Base-by-base conservation (phyloP, 1,140 invertebrate species). In the Onthophagus taurus region DNA sequence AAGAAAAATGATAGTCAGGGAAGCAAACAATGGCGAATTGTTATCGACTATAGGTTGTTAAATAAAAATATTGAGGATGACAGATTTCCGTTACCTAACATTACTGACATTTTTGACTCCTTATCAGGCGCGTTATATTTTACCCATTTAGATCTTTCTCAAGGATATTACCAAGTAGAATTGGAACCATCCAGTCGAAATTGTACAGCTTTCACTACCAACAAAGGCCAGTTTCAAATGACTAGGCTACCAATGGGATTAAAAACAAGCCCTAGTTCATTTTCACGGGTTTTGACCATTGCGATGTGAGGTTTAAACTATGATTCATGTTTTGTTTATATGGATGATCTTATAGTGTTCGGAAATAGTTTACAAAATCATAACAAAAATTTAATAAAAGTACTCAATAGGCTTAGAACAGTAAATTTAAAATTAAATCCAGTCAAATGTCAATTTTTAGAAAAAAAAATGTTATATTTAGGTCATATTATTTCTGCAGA, bases 181-280 rank as follows among this genome's bases (percentile, higher is more conserved):
- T 29, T 42, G 17, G 39, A 42, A 17, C 6, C 4, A 31, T 4
- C 12, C 11, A 31, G 12, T 16, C 4, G 12, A 65, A 61, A 5
- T 14, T 48, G 44, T 14, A 53, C 53, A 45, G 63, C 60, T 4
- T 68, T 67, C 33, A 55, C 41, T 2, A 49, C 46, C 2, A 35
- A 36, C 14, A 38, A 44, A 13, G 53, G 47, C 7, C 55, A 58
- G 31, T 57, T 34, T 13, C 44, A 54, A 26, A 49, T 50, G 38
- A 48, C n/a, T 21, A 43, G 48, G 14, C 11, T 54, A 26, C 47
- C 52, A 14, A 49, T 57, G 45, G 54, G 50, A 8, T 51, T 49
- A 20, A 58, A 57, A 48, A 47, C 43, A 8, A 54, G 42, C 34
- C 47, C 55, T 1, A 49, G 42, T 31, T 44, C 46, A 20, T 58